Percentiles rank a stretch among this genome's conserved stretches.
These are phyloP conservation scores for Dallia pectoralis DNA, from an alignment of 2,797 vertebrate genomes.

Conservation along the genomic window DNA sequence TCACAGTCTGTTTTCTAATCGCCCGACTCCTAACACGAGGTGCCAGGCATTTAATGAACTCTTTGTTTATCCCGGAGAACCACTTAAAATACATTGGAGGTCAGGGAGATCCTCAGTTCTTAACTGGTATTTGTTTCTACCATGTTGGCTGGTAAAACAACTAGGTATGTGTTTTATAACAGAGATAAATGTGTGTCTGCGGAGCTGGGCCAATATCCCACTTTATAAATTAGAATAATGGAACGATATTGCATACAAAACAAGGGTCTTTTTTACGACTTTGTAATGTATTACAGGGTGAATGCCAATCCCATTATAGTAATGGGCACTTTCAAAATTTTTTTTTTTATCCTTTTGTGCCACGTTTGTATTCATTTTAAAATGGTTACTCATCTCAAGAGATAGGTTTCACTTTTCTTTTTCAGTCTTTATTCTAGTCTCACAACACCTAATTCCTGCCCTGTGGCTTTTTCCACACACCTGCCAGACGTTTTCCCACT, in stretches of 20 bases:
- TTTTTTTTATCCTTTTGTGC: not conserved
- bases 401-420: not conserved
- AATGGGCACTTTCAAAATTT: not conserved
- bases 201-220: slow-evolving; percentile 37
- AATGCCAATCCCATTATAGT: slow-evolving; percentile 32
- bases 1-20: not conserved
- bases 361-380: not conserved
- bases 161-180: not conserved
- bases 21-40: not conserved
- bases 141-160: not conserved
- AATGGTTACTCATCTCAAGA: not conserved
- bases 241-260: slow-evolving; percentile 21
- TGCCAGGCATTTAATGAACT: not conserved
- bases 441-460: not conserved
- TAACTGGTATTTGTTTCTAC: not conserved
- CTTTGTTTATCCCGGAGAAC: too few relatives aligned
- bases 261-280: slow-evolving; percentile 25
- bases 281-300: slow-evolving; percentile 30
- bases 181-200: not conserved
- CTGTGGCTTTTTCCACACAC: not conserved
- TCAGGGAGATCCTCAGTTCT: not conserved
- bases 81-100: too few relatives aligned
- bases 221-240: not conserved
- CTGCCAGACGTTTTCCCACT: not conserved
- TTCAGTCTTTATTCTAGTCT: not conserved